A percentile compares a stretch with the other conserved stretches of the same genome.
phyloP scores from a whole-genome alignment of 2,888 invertebrate genomes.

The Liopterus haemorrhoidalis region DNA sequence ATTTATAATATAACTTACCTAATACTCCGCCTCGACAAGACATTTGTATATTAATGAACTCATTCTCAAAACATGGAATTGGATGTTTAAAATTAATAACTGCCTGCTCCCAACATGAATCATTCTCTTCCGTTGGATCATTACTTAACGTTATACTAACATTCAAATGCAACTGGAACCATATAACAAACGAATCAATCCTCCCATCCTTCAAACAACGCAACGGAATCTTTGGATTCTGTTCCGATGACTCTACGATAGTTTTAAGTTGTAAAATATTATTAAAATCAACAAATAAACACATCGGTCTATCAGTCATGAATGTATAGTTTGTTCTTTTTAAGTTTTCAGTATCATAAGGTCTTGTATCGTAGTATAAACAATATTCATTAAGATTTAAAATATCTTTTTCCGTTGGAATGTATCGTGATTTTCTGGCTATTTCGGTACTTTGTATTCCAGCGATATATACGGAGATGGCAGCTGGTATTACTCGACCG shows the following conservation, averaged over 20 bases:
- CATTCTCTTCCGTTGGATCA: constrained; percentile 49
- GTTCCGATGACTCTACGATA: background rate
- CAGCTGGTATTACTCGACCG: constrained; percentile 55
- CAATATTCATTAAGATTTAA: constrained; percentile 29
- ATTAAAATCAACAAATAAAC: constrained; percentile 60
- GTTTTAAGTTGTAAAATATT: constrained; percentile 48
- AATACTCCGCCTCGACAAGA: constrained; percentile 45
- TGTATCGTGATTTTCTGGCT: constrained; percentile 47
- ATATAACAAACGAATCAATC: constrained; percentile 62
- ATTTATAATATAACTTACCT: too few relatives aligned
- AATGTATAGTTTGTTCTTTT: constrained; percentile 50
- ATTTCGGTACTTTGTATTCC: constrained; percentile 55
- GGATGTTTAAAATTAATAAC: constrained; percentile 57
- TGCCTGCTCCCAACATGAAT: constrained; percentile 73
- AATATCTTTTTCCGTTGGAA: constrained; percentile 26
- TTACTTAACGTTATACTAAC: constrained; percentile 57
- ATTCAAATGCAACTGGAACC: constrained; percentile 68
- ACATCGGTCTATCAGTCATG: constrained; percentile 52
- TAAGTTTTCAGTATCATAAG: constrained; percentile 67
- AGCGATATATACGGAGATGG: constrained; percentile 58
- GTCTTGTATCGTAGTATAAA: constrained; percentile 33
- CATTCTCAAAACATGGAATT: constrained; percentile 37
- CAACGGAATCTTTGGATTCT: constrained; percentile 38
- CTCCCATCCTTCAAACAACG: constrained; percentile 48
- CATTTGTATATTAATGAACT: constrained; percentile 42